These are phyloP conservation scores for Drosophila sproati DNA, from an alignment of 1,140 invertebrate genomes.

Conservation along the genomic window DNA sequence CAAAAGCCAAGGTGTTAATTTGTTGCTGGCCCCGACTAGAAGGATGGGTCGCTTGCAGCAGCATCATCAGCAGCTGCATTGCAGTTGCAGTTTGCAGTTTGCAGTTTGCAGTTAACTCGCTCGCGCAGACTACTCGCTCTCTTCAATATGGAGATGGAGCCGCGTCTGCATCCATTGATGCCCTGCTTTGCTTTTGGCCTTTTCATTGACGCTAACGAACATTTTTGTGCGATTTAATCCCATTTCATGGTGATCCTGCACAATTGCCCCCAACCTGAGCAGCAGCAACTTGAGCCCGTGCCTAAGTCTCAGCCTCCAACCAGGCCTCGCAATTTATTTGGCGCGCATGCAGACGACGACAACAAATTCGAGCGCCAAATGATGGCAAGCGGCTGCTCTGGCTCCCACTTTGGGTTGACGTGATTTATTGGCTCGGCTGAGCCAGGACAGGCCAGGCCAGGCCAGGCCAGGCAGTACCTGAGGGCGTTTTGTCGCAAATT, in stretches of 20 bases:
- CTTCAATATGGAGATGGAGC: constrained; percentile 46
- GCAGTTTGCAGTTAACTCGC: neutral
- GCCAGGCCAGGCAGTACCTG: constrained; percentile 63
- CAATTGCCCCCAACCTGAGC: constrained; percentile 58
- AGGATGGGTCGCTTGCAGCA: constrained; percentile 49
- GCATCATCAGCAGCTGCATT: constrained; percentile 22
- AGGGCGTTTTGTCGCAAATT: constrained; percentile 83
- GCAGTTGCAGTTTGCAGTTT: constrained; percentile 22
- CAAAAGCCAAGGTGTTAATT: constrained; percentile 83
- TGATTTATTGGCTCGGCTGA: constrained; percentile 74
- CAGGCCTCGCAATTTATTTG: constrained; percentile 74
- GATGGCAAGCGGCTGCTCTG: constrained; percentile 65
- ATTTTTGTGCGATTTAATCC: constrained; percentile 83
- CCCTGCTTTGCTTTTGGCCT: constrained; percentile 63
- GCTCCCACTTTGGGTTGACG: constrained; percentile 74
- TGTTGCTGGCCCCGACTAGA: constrained; percentile 61
- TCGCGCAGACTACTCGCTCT: neutral
- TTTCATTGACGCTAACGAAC: constrained; percentile 83
- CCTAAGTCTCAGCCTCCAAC: constrained; percentile 29
- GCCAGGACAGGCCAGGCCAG: neutral
- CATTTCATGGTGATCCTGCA: constrained; percentile 83
- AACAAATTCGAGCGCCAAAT: constrained; percentile 82
- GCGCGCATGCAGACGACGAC: constrained; percentile 74
- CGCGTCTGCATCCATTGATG: constrained; percentile 60
- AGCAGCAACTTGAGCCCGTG: constrained; percentile 32